Conservation (phyloP, 64 coral and sea anemone genomes). For the Platygyra sinensis region DNA sequence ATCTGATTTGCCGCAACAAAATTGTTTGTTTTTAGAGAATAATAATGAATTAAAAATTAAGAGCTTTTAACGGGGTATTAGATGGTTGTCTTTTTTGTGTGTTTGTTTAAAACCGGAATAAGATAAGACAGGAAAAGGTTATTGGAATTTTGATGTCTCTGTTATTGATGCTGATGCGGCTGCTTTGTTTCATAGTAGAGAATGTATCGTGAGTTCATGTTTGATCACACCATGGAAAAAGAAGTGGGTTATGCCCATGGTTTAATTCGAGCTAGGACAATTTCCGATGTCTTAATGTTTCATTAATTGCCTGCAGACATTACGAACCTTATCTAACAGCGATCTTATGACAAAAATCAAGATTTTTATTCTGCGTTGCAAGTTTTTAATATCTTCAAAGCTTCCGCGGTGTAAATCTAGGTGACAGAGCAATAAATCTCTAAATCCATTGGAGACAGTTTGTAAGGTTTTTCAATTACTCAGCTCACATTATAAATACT, state of each 20-base stretch:
- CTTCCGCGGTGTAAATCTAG: background rate
- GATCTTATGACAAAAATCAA: background rate
- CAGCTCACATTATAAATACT: no score
- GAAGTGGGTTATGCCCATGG: background rate
- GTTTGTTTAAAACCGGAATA: background rate
- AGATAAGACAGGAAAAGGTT: background rate
- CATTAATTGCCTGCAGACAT: background rate
- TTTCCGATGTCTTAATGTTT: background rate
- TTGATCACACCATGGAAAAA: no score
- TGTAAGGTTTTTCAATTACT: background rate
- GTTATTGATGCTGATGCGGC: no score
- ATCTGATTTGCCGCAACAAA: background rate
- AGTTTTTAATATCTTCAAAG: constrained; percentile 4
- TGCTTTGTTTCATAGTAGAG: no score
- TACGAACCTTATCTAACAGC: background rate
- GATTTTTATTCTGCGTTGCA: background rate
- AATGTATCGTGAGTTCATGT: no score
- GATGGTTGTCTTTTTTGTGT: background rate
- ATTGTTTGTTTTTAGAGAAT: background rate
- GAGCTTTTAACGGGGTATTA: background rate
- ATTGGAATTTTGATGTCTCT: no score
- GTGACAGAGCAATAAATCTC: background rate
- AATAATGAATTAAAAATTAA: background rate
- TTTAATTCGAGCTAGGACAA: background rate
- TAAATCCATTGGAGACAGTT: background rate